Evolutionary conservation across 2,797 vertebrate species (phyloP).

Genomic region (Phalanger gymnotis): DNA sequence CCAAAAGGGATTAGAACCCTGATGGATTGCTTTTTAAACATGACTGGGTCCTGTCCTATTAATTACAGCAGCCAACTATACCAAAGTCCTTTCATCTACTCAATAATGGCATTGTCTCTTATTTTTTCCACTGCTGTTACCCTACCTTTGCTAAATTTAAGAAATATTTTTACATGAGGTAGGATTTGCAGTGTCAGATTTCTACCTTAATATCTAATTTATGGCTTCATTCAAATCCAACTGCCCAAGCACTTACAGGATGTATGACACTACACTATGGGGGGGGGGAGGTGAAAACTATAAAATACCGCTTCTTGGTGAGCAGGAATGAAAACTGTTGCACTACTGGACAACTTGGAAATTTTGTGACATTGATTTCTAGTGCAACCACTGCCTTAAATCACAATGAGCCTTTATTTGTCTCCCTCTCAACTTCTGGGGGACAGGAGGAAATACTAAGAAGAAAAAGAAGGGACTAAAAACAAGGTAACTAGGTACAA

Average conservation of each 20-base stretch:
- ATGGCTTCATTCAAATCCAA: neutral
- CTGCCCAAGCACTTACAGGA: neutral
- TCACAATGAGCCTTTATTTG: slow-evolving; percentile 25
- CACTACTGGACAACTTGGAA: neutral
- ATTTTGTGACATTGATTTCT: neutral
- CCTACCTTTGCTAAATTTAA: neutral
- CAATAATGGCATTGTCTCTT: neutral
- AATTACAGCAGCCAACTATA: neutral
- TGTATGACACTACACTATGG: neutral
- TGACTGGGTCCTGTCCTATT: neutral
- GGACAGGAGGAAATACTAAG: neutral
- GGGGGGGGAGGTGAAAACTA: neutral
- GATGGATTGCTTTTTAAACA: neutral
- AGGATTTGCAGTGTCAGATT: neutral
- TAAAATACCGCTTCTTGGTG: neutral
- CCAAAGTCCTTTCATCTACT: neutral
- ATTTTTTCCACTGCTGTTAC: neutral
- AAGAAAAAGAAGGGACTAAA: slow-evolving; percentile 45
- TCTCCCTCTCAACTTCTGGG: slow-evolving; percentile 33
- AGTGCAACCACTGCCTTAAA: slow-evolving; percentile 1
- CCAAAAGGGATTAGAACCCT: neutral
- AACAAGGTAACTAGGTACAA: neutral
- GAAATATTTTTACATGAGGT: neutral
- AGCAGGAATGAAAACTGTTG: neutral
- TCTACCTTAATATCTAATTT: neutral